Conservation (phyloP, 2,888 invertebrate species). For the Nyleta sp. region DNA sequence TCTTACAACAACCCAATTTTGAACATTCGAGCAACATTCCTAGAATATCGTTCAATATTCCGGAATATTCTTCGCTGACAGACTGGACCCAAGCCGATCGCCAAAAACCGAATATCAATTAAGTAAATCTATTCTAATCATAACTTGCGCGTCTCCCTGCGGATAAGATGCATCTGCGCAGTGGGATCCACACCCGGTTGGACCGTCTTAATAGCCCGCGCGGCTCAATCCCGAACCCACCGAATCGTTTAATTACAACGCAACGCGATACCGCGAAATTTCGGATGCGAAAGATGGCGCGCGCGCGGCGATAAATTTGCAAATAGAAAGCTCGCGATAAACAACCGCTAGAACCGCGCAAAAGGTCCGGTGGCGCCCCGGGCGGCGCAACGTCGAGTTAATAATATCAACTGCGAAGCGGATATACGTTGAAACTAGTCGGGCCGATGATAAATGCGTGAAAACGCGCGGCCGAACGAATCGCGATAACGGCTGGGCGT, state of each 20-base stretch:
- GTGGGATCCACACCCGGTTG: slow-evolving; percentile 23
- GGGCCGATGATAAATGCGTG: slow-evolving; percentile 72
- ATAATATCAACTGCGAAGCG: slow-evolving; percentile 66
- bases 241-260: slow-evolving; percentile 38
- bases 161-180: slow-evolving; percentile 43
- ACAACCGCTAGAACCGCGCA: slow-evolving; percentile 25
- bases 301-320: slow-evolving; percentile 9
- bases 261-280: slow-evolving; percentile 28
- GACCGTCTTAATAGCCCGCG: slow-evolving; percentile 34
- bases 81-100: slow-evolving; percentile 24
- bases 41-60: too few species aligned
- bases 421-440: slow-evolving; percentile 73
- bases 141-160: slow-evolving; percentile 42
- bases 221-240: slow-evolving; percentile 4
- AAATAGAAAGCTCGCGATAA: slow-evolving; percentile 37
- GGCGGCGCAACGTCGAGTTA: slow-evolving; percentile 55
- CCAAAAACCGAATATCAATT: slow-evolving; percentile 57
- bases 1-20: too few species aligned
- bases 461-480: slow-evolving; percentile 56
- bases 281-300: slow-evolving; percentile 19
- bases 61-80: too few species aligned
- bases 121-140: slow-evolving; percentile 54
- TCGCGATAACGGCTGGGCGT: slow-evolving; percentile 60
- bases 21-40: too few species aligned
- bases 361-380: slow-evolving; percentile 32